phyloP scores from a whole-genome alignment of 2,888 invertebrate species.

The Achlya flavicornis region DNA sequence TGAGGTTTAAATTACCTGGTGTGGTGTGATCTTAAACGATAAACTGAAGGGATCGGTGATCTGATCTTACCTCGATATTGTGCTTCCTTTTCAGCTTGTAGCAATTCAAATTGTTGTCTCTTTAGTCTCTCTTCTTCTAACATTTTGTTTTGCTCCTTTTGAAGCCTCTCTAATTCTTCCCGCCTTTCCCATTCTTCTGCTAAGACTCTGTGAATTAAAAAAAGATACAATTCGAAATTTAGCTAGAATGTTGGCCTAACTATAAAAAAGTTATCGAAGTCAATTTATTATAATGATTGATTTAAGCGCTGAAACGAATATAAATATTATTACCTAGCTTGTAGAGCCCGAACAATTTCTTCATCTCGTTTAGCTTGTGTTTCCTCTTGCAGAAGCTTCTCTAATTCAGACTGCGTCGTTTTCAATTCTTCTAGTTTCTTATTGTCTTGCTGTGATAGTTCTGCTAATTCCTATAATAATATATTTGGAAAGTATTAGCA shows the following conservation, averaged over 20 bases:
- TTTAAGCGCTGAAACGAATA: too few relatives aligned
- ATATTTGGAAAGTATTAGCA: too few relatives aligned
- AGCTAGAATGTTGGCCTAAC: background rate
- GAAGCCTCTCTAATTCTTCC: slow-evolving; percentile 91
- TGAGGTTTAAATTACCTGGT: slow-evolving; percentile 9
- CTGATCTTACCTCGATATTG: slow-evolving; percentile 84
- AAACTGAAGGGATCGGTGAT: background rate
- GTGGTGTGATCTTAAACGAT: slow-evolving; percentile 13
- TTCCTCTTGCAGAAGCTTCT: slow-evolving; percentile 90
- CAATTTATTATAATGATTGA: background rate
- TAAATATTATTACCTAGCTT: slow-evolving; percentile 78
- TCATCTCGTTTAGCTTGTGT: slow-evolving; percentile 93
- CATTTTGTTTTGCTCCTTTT: slow-evolving; percentile 89
- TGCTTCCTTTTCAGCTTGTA: slow-evolving; percentile 88
- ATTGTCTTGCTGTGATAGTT: slow-evolving; percentile 88
- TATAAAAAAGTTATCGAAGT: too few relatives aligned
- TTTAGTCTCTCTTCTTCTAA: slow-evolving; percentile 90
- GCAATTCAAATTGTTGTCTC: slow-evolving; percentile 88
- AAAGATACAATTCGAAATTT: background rate
- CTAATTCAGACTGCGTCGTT: slow-evolving; percentile 87
- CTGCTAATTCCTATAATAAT: slow-evolving; percentile 84
- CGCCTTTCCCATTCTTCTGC: slow-evolving; percentile 93
- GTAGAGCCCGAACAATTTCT: slow-evolving; percentile 89
- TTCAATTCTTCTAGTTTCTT: slow-evolving; percentile 89
- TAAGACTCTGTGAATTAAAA: slow-evolving; percentile 80